Conservation (phyloP, 1,140 invertebrate genomes). For the Euwallacea fornicatus region DNA sequence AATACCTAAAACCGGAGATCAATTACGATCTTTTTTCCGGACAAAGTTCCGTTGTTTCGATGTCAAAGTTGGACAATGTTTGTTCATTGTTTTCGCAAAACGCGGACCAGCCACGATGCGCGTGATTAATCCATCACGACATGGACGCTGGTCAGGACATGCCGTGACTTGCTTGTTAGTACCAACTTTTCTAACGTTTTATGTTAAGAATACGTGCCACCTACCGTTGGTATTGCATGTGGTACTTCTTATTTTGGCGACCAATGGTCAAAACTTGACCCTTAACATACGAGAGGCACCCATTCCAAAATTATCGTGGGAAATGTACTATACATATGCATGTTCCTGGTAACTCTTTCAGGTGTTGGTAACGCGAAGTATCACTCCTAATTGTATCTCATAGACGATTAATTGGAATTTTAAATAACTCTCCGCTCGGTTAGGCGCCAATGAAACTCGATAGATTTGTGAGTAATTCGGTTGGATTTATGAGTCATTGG, state of each 20-base stretch:
- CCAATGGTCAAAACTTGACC: no score
- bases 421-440: not conserved
- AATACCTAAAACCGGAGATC: conserved; percentile 1
- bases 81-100: conserved; percentile 31
- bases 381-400: not conserved
- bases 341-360: not conserved
- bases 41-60: conserved; percentile 29
- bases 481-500: no score
- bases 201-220: conserved; percentile 13
- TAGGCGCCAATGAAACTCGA: not conserved
- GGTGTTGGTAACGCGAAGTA: not conserved
- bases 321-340: not conserved
- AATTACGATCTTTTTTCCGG: conserved; percentile 23
- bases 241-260: no score
- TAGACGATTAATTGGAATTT: not conserved
- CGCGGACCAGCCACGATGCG: conserved; percentile 22
- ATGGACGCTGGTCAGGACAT: conserved; percentile 7
- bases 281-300: no score
- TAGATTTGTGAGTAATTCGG: not conserved
- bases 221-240: not conserved
- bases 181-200: conserved; percentile 1
- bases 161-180: conserved; percentile 26
- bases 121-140: conserved; percentile 34
- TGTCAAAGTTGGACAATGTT: conserved; percentile 24
- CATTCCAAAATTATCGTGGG: not conserved